Percentiles rank a stretch among this genome's conserved stretches.
phyloP scores from a whole-genome alignment of 2,113 vertebrate species.

The Dicrurus megarhynchus region DNA sequence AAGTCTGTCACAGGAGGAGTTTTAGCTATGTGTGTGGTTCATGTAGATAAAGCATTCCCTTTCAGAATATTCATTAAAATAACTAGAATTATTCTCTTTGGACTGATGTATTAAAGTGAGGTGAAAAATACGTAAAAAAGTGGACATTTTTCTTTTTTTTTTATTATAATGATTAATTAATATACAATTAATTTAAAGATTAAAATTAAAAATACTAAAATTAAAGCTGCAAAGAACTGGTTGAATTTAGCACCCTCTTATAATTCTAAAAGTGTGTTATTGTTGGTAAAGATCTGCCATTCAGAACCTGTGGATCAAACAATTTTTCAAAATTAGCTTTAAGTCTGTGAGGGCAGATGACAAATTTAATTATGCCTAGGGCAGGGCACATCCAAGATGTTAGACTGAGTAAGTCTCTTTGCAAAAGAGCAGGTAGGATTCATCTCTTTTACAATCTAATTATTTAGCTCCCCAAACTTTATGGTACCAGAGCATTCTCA shows the following conservation, averaged over 20 bases:
- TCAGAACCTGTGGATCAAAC: neutral
- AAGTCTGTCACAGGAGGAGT: conserved; percentile 39
- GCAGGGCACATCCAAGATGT: neutral
- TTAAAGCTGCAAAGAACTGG: neutral
- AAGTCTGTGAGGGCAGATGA: neutral
- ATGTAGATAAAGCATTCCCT: conserved; percentile 46
- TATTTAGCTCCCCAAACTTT: neutral
- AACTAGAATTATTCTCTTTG: conserved; percentile 32
- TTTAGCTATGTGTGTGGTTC: conserved; percentile 51
- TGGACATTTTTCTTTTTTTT: neutral
- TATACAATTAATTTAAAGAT: conserved; percentile 1
- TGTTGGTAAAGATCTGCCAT: neutral
- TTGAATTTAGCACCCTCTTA: neutral
- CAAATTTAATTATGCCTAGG: neutral
- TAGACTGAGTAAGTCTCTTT: neutral
- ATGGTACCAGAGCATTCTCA: neutral
- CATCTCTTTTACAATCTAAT: neutral
- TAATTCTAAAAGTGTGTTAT: neutral
- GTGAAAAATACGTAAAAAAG: conserved; percentile 2
- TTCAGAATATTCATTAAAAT: conserved; percentile 62
- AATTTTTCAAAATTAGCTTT: neutral
- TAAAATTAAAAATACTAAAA: neutral
- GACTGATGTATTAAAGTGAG: neutral
- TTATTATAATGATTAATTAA: neutral
- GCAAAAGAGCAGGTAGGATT: neutral